Evolutionary conservation across 1,140 invertebrate species (phyloP).

Genomic region (Leptonema lineaticorne): DNA sequence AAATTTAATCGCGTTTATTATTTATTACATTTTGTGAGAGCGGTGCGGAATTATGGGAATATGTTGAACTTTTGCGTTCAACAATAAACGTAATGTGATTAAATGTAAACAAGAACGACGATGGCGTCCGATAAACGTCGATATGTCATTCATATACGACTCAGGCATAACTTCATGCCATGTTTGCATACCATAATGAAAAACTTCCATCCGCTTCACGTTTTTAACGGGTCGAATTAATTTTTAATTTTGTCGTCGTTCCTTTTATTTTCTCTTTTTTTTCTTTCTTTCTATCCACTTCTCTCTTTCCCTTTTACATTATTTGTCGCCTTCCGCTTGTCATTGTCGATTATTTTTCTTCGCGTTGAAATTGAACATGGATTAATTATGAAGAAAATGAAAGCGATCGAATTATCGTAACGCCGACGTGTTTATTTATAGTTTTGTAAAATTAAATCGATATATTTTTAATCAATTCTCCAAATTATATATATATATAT

Average conservation of each 20-base stretch:
- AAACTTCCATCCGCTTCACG: not conserved
- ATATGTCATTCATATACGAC: conserved; percentile 12
- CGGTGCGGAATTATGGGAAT: conserved; percentile 8
- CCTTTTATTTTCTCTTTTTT: too few species aligned
- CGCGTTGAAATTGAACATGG: too few species aligned
- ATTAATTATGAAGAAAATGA: too few species aligned
- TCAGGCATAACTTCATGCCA: not conserved
- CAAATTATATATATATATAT: too few species aligned
- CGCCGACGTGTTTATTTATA: too few species aligned
- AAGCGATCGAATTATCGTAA: too few species aligned
- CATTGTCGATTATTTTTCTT: not conserved
- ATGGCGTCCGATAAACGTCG: conserved; percentile 15
- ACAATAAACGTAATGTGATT: conserved; percentile 22
- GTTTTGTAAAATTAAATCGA: too few species aligned
- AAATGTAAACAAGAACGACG: conserved; percentile 25
- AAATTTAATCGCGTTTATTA: not conserved
- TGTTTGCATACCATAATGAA: conserved; percentile 10
- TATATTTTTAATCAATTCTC: too few species aligned
- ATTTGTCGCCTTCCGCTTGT: not conserved
- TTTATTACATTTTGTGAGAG: not conserved
- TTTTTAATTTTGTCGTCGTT: not conserved
- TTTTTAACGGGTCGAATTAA: conserved; percentile 6
- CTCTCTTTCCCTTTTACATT: too few species aligned
- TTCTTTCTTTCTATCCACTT: too few species aligned
- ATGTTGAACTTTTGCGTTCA: conserved; percentile 9